Percentiles rank a stretch among this genome's conserved stretches.
phyloP scores from a whole-genome alignment of 2,113 vertebrate genomes.

The Thermophis baileyi region DNA sequence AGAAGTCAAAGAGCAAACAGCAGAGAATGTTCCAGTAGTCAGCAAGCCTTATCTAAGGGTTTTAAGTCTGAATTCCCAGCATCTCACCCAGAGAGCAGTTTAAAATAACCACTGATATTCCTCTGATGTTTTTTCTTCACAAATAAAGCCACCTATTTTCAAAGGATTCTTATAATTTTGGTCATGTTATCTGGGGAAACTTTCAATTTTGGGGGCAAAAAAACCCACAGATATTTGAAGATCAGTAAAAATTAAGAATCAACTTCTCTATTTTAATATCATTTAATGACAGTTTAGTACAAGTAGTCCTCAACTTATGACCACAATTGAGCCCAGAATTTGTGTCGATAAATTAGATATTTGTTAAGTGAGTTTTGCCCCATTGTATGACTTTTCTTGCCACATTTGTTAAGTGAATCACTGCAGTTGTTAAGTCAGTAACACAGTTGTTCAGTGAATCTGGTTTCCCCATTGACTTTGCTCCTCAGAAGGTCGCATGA shows the following conservation, averaged over 20 bases:
- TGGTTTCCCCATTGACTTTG: too few relatives aligned
- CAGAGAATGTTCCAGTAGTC: neutral
- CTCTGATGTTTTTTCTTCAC: neutral
- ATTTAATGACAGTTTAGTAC: neutral
- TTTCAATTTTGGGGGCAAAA: slow-evolving; percentile 56
- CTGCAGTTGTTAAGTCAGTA: too few relatives aligned
- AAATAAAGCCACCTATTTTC: neutral
- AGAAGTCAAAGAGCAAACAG: neutral
- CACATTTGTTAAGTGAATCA: too few relatives aligned
- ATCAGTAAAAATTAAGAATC: slow-evolving; percentile 28
- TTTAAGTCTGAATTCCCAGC: neutral
- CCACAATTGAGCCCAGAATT: too few relatives aligned
- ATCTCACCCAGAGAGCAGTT: neutral
- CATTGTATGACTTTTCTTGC: too few relatives aligned
- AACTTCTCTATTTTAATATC: rapidly evolving
- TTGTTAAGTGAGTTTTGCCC: too few relatives aligned
- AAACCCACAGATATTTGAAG: slow-evolving; percentile 43
- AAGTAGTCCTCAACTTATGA: too few relatives aligned
- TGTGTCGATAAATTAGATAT: too few relatives aligned
- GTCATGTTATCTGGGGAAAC: neutral
- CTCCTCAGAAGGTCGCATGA: too few relatives aligned
- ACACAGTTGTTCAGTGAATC: too few relatives aligned
- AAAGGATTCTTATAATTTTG: neutral
- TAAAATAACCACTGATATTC: neutral
- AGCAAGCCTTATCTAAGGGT: neutral